Conservation (phyloP, 2,888 invertebrate genomes). For the Agrotis clavis region DNA sequence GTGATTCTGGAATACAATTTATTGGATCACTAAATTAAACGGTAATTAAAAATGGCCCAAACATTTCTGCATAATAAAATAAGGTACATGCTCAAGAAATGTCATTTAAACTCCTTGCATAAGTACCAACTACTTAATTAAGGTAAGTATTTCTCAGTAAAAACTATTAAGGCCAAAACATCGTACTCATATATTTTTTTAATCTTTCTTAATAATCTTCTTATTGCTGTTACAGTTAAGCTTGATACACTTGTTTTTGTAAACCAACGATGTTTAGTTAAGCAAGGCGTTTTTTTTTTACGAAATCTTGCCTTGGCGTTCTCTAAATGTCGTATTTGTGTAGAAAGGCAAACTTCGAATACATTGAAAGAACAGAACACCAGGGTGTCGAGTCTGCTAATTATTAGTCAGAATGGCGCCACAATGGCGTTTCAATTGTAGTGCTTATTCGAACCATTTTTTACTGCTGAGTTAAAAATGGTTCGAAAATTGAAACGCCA, state of each 20-base stretch:
- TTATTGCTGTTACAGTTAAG: constrained; percentile 56
- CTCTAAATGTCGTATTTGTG: constrained; percentile 29
- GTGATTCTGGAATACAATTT: constrained; percentile 35
- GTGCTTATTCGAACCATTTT: too few species aligned
- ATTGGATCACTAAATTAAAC: constrained; percentile 38
- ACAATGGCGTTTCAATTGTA: too few species aligned
- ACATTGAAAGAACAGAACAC: constrained; percentile 44
- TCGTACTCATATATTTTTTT: constrained; percentile 60
- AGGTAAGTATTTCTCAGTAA: constrained; percentile 65
- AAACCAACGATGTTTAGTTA: constrained; percentile 24
- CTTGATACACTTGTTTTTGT: constrained; percentile 37
- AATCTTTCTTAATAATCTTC: constrained; percentile 68
- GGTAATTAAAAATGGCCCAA: constrained; percentile 53
- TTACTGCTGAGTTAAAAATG: too few species aligned
- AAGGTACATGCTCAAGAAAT: constrained; percentile 54
- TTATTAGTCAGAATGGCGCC: too few species aligned
- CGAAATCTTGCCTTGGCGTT: neutral
- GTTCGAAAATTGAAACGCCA: too few species aligned
- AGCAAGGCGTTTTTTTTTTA: constrained; percentile 20
- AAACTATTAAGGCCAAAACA: constrained; percentile 61
- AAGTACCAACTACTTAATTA: constrained; percentile 68
- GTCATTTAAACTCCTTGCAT: constrained; percentile 63
- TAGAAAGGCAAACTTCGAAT: constrained; percentile 30
- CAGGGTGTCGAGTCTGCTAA: too few species aligned
- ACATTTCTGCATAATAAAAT: constrained; percentile 58